A percentile compares a stretch with the other conserved stretches of the same genome.
phyloP scores from a whole-genome alignment of 2,888 invertebrate genomes.

The Uropetala carovei region DNA sequence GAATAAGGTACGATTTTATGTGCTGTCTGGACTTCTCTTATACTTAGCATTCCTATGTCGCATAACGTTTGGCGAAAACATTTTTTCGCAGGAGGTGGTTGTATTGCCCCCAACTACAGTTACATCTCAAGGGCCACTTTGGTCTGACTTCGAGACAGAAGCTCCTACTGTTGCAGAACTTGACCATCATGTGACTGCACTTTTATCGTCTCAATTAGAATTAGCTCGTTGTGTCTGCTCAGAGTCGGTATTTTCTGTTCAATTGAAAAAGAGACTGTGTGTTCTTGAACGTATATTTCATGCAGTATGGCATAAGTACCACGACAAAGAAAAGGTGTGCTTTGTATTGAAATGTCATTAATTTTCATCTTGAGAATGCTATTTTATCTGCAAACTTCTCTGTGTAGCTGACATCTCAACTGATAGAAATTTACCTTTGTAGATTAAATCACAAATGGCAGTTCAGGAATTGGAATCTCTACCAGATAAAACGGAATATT shows the following conservation, averaged over 20 bases:
- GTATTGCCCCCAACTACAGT: conserved; percentile 71
- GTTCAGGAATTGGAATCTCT: conserved; percentile 43
- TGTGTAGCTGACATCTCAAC: not conserved
- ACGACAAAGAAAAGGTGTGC: conserved; percentile 75
- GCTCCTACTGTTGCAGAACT: conserved; percentile 76
- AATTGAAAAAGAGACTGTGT: conserved; percentile 78
- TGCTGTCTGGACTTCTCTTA: not conserved
- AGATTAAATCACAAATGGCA: conserved; percentile 49
- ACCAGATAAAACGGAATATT: conserved; percentile 25
- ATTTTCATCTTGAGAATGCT: too few species aligned
- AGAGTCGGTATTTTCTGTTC: conserved; percentile 78
- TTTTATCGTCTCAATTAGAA: conserved; percentile 77
- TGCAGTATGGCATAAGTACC: conserved; percentile 78
- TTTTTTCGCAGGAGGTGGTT: conserved; percentile 71
- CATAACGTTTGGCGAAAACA: not conserved
- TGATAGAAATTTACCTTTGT: not conserved
- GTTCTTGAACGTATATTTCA: conserved; percentile 79
- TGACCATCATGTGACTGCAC: conserved; percentile 77
- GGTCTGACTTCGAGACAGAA: conserved; percentile 78
- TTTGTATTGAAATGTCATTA: not conserved
- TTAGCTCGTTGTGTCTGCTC: conserved; percentile 78
- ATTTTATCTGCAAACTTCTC: too few species aligned
- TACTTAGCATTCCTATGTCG: not conserved
- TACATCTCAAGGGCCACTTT: conserved; percentile 72
- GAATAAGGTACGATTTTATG: conserved; percentile 74